Percentiles rank a stretch among this genome's conserved stretches.
Evolutionary conservation across 2,888 invertebrate species (phyloP).

Genomic region (Bruchidius siliquastri): DNA sequence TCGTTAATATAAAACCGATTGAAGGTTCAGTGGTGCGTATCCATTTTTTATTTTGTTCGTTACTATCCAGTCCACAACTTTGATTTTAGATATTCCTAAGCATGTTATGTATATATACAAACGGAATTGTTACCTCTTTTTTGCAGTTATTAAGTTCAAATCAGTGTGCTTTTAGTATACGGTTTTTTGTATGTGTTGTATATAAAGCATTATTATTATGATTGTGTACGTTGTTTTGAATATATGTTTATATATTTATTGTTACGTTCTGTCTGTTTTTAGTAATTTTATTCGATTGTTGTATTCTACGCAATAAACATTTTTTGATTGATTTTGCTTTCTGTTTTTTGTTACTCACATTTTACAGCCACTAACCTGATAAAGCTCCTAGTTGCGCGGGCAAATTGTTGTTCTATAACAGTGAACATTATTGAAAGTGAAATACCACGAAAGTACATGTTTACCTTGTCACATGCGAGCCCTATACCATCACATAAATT

Average conservation of each 20-base stretch:
- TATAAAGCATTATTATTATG: conserved; percentile 5
- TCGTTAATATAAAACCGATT: not conserved
- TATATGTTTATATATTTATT: conserved; percentile 3
- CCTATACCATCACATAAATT: no score
- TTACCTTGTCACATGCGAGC: no score
- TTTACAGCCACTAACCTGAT: not conserved
- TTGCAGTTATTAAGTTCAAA: not conserved
- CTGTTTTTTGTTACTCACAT: not conserved
- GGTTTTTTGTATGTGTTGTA: conserved; percentile 4
- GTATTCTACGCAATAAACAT: conserved; percentile 15
- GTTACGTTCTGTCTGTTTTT: conserved; percentile 14
- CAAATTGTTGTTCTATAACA: not conserved
- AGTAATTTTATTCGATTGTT: conserved; percentile 13
- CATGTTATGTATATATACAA: not conserved
- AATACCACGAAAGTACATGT: no score
- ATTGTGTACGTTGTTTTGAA: conserved; percentile 11
- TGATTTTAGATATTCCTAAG: not conserved
- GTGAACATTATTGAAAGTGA: no score
- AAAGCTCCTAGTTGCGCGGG: not conserved
- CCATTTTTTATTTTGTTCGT: not conserved
- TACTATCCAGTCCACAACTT: not conserved
- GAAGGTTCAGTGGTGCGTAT: not conserved
- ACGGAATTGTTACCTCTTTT: not conserved
- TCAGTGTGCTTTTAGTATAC: conserved; percentile 7
- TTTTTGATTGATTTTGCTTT: conserved; percentile 8